phyloP scores from a whole-genome alignment of 2,797 vertebrate species.

The Podargus strigoides region DNA sequence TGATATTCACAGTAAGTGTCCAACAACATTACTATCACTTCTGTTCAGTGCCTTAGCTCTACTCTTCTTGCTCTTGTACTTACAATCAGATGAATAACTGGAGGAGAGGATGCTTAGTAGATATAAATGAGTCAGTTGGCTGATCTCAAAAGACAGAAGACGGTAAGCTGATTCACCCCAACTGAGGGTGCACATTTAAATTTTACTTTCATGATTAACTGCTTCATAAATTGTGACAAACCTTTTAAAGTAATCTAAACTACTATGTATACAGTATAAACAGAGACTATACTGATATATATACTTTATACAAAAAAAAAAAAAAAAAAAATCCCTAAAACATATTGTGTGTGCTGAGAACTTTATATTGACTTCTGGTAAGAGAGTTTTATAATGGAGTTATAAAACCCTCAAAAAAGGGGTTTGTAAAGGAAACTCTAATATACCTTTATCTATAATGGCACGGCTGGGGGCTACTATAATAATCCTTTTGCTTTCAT shows the following conservation, averaged over 20 bases:
- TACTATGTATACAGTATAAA: neutral
- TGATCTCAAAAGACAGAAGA: neutral
- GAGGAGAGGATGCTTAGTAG: neutral
- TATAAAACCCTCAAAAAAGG: slow-evolving; percentile 62
- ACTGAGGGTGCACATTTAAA: neutral
- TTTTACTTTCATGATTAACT: neutral
- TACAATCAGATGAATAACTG: neutral
- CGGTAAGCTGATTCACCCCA: neutral
- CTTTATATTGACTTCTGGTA: slow-evolving; percentile 51
- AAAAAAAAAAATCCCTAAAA: neutral
- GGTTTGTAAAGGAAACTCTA: slow-evolving; percentile 67
- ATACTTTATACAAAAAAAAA: neutral
- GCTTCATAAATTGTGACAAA: neutral
- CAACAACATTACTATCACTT: neutral
- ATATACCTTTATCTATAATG: slow-evolving; percentile 76
- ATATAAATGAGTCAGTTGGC: neutral
- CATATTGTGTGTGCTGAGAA: slow-evolving; percentile 56
- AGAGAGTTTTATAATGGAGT: slow-evolving; percentile 59
- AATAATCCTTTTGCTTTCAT: slow-evolving; percentile 80
- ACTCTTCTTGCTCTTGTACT: neutral
- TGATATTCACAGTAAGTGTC: neutral
- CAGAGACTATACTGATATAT: neutral
- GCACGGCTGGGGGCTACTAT: slow-evolving; percentile 74
- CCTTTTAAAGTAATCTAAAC: neutral
- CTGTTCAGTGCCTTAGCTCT: neutral